Percentiles rank a stretch among this genome's conserved stretches.
Conservation (phyloP, 2,888 invertebrate species). For the Nomada goodeniana region DNA sequence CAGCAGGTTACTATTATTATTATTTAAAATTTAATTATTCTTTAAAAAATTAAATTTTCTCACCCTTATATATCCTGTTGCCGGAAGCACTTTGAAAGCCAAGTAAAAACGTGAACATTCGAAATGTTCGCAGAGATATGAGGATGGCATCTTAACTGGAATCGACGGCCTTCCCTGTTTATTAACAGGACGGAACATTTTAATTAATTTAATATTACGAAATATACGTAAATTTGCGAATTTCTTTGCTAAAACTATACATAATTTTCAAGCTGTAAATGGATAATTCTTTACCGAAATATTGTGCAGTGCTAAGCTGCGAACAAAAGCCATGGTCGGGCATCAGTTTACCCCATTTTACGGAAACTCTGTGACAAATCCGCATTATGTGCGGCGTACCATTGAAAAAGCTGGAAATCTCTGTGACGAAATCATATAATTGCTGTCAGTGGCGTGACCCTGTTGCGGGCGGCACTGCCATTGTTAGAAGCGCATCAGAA, state of each 20-base stretch:
- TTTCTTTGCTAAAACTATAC: no score
- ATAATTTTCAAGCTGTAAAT: no score
- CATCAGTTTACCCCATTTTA: conserved; percentile 7
- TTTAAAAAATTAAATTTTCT: no score
- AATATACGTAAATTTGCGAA: background rate
- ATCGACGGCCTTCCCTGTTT: background rate
- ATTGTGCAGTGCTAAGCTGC: background rate
- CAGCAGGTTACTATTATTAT: background rate
- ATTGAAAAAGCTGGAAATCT: conserved; percentile 56
- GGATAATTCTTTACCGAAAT: background rate
- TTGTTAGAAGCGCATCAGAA: conserved; percentile 75
- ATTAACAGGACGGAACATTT: background rate
- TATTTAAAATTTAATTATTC: background rate
- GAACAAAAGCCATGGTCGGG: background rate
- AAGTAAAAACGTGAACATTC: background rate
- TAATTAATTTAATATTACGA: background rate
- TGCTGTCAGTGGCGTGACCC: conserved; percentile 65
- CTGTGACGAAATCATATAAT: conserved; percentile 69
- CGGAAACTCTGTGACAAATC: conserved; percentile 65
- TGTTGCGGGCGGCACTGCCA: conserved; percentile 55
- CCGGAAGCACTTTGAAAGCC: no score
- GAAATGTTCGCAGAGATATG: background rate
- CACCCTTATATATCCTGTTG: background rate
- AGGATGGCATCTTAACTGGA: background rate
- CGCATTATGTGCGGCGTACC: conserved; percentile 60